A percentile compares a stretch with the other conserved stretches of the same genome.
These are phyloP conservation scores for Shargacucullia verbasci DNA, from an alignment of 2,888 invertebrate genomes.

Conservation along the genomic window DNA sequence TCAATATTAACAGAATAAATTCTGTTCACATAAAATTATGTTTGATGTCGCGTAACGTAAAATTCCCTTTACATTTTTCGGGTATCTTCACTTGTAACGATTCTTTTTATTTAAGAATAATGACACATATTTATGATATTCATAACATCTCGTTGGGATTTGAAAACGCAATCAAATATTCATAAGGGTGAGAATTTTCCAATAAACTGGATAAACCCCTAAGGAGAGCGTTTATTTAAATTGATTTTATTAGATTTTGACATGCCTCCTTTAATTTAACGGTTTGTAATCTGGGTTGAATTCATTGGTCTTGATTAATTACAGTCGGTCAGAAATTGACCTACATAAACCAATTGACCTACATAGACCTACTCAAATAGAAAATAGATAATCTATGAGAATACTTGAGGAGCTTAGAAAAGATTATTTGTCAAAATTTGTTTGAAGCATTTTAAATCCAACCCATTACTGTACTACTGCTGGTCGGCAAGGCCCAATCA, in stretches of 20 bases:
- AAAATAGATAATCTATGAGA: too few species aligned
- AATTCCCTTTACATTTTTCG: constrained; percentile 10
- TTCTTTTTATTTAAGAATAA: constrained; percentile 27
- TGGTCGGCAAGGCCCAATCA: too few species aligned
- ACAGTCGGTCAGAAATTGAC: constrained; percentile 11
- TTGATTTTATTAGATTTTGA: constrained; percentile 33
- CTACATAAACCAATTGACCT: neutral
- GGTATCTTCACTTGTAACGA: constrained; percentile 17
- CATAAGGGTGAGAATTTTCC: constrained; percentile 32
- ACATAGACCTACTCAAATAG: neutral
- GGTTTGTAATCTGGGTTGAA: constrained; percentile 6
- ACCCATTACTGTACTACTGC: too few species aligned
- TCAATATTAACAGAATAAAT: constrained; percentile 25
- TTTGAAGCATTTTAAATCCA: too few species aligned
- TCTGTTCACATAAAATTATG: constrained; percentile 5
- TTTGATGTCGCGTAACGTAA: constrained; percentile 6
- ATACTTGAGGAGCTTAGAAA: too few species aligned
- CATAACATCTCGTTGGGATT: constrained; percentile 33
- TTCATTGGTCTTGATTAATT: constrained; percentile 20
- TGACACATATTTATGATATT: constrained; percentile 23
- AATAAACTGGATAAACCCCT: constrained; percentile 31
- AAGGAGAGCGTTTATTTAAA: constrained; percentile 26
- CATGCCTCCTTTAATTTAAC: constrained; percentile 11
- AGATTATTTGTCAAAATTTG: too few species aligned
- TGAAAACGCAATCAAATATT: constrained; percentile 43